Conservation (phyloP, 2,888 invertebrate species). For the Malachius bipustulatus region DNA sequence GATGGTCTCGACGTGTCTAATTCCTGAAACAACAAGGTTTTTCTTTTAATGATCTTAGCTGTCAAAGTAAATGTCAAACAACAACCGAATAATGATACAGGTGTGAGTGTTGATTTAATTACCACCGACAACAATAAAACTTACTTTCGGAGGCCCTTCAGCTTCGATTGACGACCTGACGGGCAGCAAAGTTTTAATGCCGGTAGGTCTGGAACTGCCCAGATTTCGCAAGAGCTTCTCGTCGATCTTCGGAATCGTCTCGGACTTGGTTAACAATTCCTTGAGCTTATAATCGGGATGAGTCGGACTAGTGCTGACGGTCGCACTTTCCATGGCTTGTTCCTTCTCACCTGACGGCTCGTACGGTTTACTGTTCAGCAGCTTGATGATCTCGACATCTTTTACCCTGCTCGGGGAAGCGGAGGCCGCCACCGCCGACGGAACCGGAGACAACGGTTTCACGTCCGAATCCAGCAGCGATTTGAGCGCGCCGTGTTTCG, state of each 20-base stretch:
- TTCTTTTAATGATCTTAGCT: too few relatives aligned
- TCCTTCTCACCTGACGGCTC: slow-evolving; percentile 19
- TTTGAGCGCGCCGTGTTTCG: slow-evolving; percentile 11
- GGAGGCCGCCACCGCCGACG: slow-evolving; percentile 16
- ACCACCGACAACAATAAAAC: too few relatives aligned
- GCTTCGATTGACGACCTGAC: slow-evolving; percentile 21
- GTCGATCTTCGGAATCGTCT: slow-evolving; percentile 30
- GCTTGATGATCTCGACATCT: slow-evolving; percentile 33
- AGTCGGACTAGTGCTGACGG: slow-evolving; percentile 29
- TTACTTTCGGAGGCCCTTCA: slow-evolving; percentile 3
- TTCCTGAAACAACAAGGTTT: too few relatives aligned
- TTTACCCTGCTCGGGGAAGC: slow-evolving; percentile 22
- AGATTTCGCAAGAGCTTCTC: slow-evolving; percentile 29
- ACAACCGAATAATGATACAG: too few relatives aligned
- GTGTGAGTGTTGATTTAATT: too few relatives aligned
- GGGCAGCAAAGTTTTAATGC: slow-evolving; percentile 42
- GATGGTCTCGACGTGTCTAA: too few relatives aligned
- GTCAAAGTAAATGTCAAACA: too few relatives aligned
- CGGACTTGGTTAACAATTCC: slow-evolving; percentile 32
- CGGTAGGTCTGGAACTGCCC: slow-evolving; percentile 34
- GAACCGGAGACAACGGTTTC: slow-evolving; percentile 19
- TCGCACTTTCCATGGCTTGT: slow-evolving; percentile 24
- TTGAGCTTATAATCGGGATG: slow-evolving; percentile 30
- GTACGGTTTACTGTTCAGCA: slow-evolving; percentile 28
- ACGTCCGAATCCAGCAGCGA: slow-evolving; percentile 14